Percentiles rank a stretch among this genome's conserved stretches.
Evolutionary conservation across 2,888 invertebrate genomes (phyloP).

Genomic region (Drosophila longiperda): DNA sequence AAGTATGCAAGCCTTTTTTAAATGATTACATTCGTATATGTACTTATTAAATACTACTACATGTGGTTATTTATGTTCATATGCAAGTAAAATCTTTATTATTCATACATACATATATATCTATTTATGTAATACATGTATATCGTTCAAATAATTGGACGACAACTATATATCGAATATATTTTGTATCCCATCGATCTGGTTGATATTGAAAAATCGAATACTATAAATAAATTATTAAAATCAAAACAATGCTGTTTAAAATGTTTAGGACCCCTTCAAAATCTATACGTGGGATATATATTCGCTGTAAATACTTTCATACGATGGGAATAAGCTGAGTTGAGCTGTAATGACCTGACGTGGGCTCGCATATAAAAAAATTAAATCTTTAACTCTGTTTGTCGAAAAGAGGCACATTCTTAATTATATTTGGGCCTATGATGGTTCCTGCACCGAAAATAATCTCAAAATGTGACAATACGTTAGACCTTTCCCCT

Average conservation of each 20-base stretch:
- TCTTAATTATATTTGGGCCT: slow-evolving; percentile 3
- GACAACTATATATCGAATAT: slow-evolving; percentile 8
- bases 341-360: background rate
- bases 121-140: background rate
- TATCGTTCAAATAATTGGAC: slow-evolving; percentile 1
- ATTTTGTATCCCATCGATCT: background rate
- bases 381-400: slow-evolving; percentile 26
- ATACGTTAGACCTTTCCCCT: background rate
- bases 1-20: slow-evolving; percentile 6
- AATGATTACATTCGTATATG: slow-evolving; percentile 8
- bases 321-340: slow-evolving; percentile 8
- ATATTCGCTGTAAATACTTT: background rate
- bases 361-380: background rate
- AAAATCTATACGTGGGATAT: slow-evolving; percentile 3
- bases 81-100: background rate
- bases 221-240: background rate
- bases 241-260: slow-evolving; percentile 1
- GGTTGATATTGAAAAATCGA: background rate
- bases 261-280: background rate
- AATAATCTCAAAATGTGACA: slow-evolving; percentile 3
- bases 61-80: slow-evolving; percentile 1
- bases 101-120: background rate
- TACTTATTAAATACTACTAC: slow-evolving; percentile 4
- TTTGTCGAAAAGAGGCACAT: slow-evolving; percentile 26
- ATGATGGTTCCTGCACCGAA: background rate